Evolutionary conservation across 2,113 vertebrate genomes (phyloP).

Genomic region (Syngnathoides biaculeatus): DNA sequence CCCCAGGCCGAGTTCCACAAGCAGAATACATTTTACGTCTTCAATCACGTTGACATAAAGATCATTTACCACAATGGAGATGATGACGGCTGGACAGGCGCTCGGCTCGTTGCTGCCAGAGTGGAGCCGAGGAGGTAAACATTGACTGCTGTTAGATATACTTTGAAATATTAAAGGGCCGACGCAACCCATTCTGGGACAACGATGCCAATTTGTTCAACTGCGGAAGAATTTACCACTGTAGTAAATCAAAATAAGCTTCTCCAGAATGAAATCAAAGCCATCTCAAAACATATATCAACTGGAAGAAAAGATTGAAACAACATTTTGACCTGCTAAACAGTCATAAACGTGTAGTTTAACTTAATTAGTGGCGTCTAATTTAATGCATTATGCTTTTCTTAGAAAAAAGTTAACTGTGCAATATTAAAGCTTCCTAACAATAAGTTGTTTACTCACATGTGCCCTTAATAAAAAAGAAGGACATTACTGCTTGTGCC

Average conservation of each 20-base stretch:
- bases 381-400: too few species aligned
- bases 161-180: background rate
- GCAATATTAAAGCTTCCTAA: too few species aligned
- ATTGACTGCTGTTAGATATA: background rate
- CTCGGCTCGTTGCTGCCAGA: conserved; percentile 90
- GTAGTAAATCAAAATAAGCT: background rate
- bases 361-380: too few species aligned
- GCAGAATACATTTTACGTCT: conserved; percentile 90
- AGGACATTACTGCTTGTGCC: too few species aligned
- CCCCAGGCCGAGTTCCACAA: conserved; percentile 86
- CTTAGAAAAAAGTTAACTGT: too few species aligned
- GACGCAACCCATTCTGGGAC: background rate
- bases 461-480: too few species aligned
- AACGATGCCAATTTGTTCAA: background rate
- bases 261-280: background rate
- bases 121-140: conserved; percentile 92
- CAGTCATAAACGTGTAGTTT: too few species aligned
- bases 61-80: conserved; percentile 87
- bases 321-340: background rate
- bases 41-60: conserved; percentile 96
- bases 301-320: background rate
- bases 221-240: background rate
- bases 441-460: too few species aligned
- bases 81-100: conserved; percentile 77
- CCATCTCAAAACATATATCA: background rate